These are phyloP conservation scores for Chionis minor DNA, from an alignment of 2,113 vertebrate genomes.

Conservation along the genomic window DNA sequence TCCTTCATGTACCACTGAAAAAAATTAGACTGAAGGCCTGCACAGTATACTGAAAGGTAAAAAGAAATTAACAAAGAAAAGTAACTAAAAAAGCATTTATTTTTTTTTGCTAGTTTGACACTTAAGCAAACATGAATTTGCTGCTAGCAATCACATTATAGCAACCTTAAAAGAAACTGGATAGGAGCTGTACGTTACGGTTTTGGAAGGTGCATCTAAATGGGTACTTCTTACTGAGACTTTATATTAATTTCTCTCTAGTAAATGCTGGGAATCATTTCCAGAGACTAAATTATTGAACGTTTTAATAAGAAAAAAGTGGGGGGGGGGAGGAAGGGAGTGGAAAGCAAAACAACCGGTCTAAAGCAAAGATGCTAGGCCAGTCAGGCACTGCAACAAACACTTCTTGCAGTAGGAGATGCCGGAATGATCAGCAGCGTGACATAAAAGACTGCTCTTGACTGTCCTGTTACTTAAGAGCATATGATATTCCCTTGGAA, in stretches of 20 bases:
- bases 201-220: neutral
- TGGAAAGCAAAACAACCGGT: neutral
- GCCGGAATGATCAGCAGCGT: neutral
- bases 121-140: neutral
- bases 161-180: neutral
- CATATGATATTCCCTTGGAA: neutral
- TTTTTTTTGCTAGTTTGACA: neutral
- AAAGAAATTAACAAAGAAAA: neutral
- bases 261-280: neutral
- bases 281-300: neutral
- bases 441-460: neutral
- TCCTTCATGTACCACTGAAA: neutral
- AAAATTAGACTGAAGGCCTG: neutral
- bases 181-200: neutral
- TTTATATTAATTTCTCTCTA: neutral
- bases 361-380: neutral
- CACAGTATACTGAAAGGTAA: neutral
- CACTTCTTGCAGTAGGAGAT: neutral
- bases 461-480: neutral
- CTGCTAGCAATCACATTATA: fast-evolving
- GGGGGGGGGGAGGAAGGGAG: fast-evolving
- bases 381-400: neutral
- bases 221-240: neutral
- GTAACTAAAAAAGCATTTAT: neutral
- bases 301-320: too few species aligned